Percentiles rank a stretch among this genome's conserved stretches.
Evolutionary conservation across 2,888 invertebrate genomes (phyloP).

Genomic region (Gibbula magus): DNA sequence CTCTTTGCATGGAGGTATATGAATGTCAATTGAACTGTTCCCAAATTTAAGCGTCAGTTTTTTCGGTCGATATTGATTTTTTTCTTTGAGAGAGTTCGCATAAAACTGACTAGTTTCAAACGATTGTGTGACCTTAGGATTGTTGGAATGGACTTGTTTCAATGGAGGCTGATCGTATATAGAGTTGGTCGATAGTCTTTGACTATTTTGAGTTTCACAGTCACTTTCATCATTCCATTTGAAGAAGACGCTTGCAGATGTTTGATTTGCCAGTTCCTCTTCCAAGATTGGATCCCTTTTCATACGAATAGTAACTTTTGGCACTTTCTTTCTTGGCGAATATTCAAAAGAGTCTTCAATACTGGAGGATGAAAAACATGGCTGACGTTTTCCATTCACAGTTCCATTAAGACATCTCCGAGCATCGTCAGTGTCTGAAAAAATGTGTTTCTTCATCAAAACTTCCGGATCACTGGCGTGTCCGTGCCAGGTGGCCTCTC

Average conservation of each 20-base stretch:
- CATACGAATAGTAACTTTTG: slow-evolving; percentile 59
- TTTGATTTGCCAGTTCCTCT: slow-evolving; percentile 46
- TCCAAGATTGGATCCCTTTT: slow-evolving; percentile 53
- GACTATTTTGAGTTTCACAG: neutral
- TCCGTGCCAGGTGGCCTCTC: neutral
- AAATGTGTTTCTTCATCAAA: neutral
- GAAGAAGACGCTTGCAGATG: slow-evolving; percentile 48
- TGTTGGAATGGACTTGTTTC: neutral
- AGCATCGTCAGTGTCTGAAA: neutral
- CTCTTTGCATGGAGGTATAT: slow-evolving; percentile 29
- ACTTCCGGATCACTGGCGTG: neutral
- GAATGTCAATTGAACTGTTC: slow-evolving; percentile 29
- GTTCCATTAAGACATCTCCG: neutral
- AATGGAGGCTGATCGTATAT: neutral
- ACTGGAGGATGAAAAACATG: slow-evolving; percentile 1
- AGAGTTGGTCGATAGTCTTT: neutral
- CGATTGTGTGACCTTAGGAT: neutral
- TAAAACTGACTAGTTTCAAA: neutral
- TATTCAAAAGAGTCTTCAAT: slow-evolving; percentile 8
- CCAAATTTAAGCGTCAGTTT: slow-evolving; percentile 30
- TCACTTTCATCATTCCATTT: slow-evolving; percentile 45
- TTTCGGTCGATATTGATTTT: slow-evolving; percentile 20
- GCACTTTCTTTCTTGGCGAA: slow-evolving; percentile 42
- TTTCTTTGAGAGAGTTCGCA: neutral
- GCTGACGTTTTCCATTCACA: slow-evolving; percentile 18